Evolutionary conservation across 2,113 vertebrate genomes (phyloP).

Genomic region (Ardeotis arabs): DNA sequence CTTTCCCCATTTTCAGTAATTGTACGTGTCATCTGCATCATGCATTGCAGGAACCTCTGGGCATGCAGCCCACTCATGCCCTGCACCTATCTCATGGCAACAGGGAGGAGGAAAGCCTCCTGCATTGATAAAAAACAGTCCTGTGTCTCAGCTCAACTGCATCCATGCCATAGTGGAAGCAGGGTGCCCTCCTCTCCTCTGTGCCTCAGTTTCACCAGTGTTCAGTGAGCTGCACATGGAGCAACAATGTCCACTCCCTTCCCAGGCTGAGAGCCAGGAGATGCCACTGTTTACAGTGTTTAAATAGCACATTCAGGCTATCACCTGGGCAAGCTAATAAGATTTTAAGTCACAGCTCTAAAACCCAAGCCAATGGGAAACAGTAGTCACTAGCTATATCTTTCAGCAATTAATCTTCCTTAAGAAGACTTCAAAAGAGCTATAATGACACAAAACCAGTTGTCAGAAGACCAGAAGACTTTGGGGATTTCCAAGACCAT

Average conservation of each 20-base stretch:
- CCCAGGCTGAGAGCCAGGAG: background rate
- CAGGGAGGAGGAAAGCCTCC: background rate
- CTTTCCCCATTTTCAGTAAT: background rate
- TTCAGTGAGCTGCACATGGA: background rate
- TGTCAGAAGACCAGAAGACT: background rate
- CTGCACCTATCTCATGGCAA: background rate
- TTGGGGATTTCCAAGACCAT: background rate
- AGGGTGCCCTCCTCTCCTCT: background rate
- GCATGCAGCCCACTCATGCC: background rate
- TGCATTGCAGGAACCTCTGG: background rate
- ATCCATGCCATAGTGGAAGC: background rate
- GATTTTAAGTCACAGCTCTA: background rate
- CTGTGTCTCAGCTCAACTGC: background rate
- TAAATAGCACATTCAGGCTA: background rate
- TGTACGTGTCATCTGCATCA: background rate
- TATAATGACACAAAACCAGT: background rate
- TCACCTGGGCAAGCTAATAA: background rate
- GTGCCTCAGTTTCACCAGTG: background rate
- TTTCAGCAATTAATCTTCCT: background rate
- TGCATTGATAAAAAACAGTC: background rate
- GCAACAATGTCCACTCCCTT: background rate
- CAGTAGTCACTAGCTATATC: background rate
- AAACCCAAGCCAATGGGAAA: background rate
- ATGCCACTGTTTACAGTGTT: background rate
- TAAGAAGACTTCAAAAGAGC: background rate